A percentile compares a stretch with the other conserved stretches of the same genome.
These are phyloP conservation scores for Jacana jacana DNA, from an alignment of 2,113 vertebrate genomes.

Conservation along the genomic window DNA sequence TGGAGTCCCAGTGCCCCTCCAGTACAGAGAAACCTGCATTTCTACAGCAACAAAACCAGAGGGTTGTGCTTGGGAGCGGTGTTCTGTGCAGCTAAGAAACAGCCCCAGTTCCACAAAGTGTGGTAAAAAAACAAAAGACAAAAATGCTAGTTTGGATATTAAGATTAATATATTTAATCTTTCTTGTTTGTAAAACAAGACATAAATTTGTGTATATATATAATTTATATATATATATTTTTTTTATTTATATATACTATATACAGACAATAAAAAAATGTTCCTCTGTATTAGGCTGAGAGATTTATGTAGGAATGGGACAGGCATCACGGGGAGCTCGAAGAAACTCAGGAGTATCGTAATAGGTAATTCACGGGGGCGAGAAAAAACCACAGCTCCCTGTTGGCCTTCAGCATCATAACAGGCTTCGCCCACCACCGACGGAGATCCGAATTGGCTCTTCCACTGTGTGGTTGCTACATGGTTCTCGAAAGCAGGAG, in stretches of 20 bases:
- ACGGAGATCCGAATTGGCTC: background rate
- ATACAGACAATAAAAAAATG: constrained; percentile 65
- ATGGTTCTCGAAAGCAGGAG: constrained; percentile 47
- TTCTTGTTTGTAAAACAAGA: constrained; percentile 72
- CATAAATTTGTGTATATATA: constrained; percentile 66
- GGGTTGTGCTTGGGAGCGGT: background rate
- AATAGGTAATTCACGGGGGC: background rate
- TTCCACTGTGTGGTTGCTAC: constrained; percentile 50
- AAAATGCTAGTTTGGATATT: constrained; percentile 44
- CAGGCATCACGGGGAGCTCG: constrained; percentile 1
- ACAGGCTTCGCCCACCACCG: background rate
- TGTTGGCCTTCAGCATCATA: background rate
- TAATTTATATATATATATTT: constrained; percentile 44
- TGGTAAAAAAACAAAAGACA: constrained; percentile 31
- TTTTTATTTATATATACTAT: constrained; percentile 62
- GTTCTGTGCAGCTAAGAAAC: background rate
- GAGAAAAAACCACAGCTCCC: background rate
- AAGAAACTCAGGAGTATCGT: constrained; percentile 1
- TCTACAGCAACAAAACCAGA: background rate
- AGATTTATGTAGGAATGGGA: constrained; percentile 25
- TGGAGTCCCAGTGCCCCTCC: background rate
- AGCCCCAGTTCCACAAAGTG: background rate
- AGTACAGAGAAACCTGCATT: background rate
- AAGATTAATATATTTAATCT: constrained; percentile 73
- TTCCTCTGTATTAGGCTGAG: constrained; percentile 41